Base-by-base conservation (phyloP, 2,113 vertebrate species). In the Pimephales promelas region DNA sequence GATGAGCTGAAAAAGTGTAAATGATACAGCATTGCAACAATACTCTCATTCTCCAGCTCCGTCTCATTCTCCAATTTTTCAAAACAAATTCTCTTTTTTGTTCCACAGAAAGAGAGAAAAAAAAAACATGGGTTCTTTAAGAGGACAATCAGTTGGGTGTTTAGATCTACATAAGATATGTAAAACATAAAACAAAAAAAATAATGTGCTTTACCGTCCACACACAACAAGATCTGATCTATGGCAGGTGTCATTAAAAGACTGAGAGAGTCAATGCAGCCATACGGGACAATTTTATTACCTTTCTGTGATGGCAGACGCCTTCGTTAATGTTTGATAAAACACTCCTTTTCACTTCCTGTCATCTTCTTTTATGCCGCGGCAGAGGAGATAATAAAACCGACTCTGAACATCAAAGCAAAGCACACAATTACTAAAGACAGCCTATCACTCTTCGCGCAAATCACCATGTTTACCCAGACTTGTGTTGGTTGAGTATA, bases 391-490 rank as follows among this genome's bases (percentile, higher is more conserved):
- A 80, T 81, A 81, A 75, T 36, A 85, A 72, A 74, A 73, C 36
- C 14, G 34, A 81, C 40, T 72, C 77, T 64, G 70, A 70, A 81
- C 77, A 75, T 81, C 56, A 81, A 80, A 81, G 84, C 68, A 66
- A 59, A 81, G 78, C 13, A 34, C 57, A 85, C 78, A 85, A 74
- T 85, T 75, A 85, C 70, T 81, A 81, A 81, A 73, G 68, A 77
- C 82, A 85, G 68, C 70, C 68, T 81, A 81, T 81, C 79, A 81
- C 79, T 81, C 79, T 70, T 31, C 7, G 22, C 6, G 22, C 84
- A 81, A 78, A 82, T 86, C 73, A 85, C 77, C 83, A 59, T 77
- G 77, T 84, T 86, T 78, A 76, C 84, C 40, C 20, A 75, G 47
- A 40, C 79, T 28, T 81, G 61, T 77, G 64, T 56, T 86, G 84